These are phyloP conservation scores for Papilio aristodemus DNA, from an alignment of 1,140 invertebrate species.

Conservation along the genomic window DNA sequence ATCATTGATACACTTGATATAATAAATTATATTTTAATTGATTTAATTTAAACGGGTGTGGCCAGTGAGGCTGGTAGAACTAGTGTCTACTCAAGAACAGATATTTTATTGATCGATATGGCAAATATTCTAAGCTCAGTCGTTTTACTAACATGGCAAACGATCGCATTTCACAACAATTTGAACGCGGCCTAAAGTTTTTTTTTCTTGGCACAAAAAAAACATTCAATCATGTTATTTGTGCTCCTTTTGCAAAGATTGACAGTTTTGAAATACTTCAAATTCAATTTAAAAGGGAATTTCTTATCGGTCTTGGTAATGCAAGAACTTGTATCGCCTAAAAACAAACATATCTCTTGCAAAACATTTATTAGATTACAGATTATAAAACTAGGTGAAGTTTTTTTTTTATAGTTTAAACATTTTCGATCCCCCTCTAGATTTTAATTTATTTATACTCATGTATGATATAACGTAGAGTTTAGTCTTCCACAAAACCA, in stretches of 20 bases:
- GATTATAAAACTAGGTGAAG: not conserved
- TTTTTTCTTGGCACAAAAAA: conserved; percentile 26
- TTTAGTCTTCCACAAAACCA: not conserved
- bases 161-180: conserved; percentile 34
- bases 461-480: not conserved
- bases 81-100: not conserved
- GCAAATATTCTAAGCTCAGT: conserved; percentile 22
- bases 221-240: conserved; percentile 19
- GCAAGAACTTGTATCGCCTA: not conserved
- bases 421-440: too few species aligned
- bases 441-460: not conserved
- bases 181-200: conserved; percentile 17
- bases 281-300: not conserved
- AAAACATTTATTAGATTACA: conserved; percentile 1
- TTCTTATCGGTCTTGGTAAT: conserved; percentile 18
- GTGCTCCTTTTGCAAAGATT: conserved; percentile 22
- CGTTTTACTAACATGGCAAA: conserved; percentile 25
- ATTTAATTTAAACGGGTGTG: conserved; percentile 1
- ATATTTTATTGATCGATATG: conserved; percentile 32
- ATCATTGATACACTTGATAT: not conserved
- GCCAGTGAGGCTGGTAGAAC: conserved; percentile 8
- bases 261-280: conserved; percentile 24
- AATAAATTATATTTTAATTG: not conserved
- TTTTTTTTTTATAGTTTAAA: not conserved
- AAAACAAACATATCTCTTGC: conserved; percentile 1